Conservation (phyloP, 2,797 vertebrate genomes). For the Bradypus variegatus region DNA sequence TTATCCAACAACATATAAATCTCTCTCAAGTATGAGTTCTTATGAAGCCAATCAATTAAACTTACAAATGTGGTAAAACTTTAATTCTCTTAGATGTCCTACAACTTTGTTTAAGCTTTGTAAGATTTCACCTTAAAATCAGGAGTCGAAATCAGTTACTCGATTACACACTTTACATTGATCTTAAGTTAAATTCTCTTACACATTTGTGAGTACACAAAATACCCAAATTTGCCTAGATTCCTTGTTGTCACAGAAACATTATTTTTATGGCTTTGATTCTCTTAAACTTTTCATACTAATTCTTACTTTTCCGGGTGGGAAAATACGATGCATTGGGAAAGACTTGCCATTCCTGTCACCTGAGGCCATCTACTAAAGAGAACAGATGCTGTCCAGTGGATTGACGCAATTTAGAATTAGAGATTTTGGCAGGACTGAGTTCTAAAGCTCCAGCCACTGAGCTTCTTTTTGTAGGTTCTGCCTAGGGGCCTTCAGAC, state of each 20-base stretch:
- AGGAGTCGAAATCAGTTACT: not conserved
- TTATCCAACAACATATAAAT: not conserved
- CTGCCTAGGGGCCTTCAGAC: not conserved
- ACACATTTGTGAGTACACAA: not conserved
- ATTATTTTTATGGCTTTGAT: not conserved
- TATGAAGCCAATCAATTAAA: not conserved
- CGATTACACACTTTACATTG: not conserved
- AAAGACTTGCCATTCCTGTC: not conserved
- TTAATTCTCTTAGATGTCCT: constrained; percentile 7
- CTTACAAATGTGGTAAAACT: not conserved
- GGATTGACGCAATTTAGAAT: not conserved
- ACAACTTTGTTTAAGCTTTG: not conserved
- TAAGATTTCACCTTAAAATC: not conserved
- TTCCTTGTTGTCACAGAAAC: not conserved
- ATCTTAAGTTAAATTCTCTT: not conserved
- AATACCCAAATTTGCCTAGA: not conserved
- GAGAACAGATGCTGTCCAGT: not conserved
- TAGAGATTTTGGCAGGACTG: not conserved
- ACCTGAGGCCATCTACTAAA: not conserved
- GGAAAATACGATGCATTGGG: not conserved
- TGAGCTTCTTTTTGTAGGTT: not conserved
- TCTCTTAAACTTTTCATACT: not conserved
- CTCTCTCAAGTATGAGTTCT: not conserved
- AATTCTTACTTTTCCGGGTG: not conserved
- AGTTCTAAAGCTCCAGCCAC: not conserved